These are phyloP conservation scores for Clamator glandarius DNA, from an alignment of 2,797 vertebrate genomes.

Conservation along the genomic window DNA sequence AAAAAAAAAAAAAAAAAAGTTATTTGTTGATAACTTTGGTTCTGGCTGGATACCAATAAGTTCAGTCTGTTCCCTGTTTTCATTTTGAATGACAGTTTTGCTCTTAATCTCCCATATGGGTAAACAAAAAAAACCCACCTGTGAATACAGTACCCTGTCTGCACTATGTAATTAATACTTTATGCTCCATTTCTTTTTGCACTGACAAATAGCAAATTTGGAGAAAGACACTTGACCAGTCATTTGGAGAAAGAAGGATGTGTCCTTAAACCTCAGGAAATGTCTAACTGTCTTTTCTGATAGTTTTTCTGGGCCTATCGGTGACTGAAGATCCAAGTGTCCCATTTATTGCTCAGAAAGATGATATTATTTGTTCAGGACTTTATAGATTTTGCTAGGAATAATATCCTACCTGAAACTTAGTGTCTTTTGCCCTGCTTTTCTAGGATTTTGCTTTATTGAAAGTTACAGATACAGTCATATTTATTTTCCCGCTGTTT, in stretches of 20 bases:
- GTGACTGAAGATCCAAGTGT: background rate
- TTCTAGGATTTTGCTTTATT: background rate
- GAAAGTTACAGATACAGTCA: background rate
- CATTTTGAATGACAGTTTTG: background rate
- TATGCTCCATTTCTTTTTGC: rapidly evolving
- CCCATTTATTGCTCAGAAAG: background rate
- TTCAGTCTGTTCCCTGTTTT: background rate
- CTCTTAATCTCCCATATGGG: background rate
- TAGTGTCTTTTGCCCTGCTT: background rate
- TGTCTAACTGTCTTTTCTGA: background rate
- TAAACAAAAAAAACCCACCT: background rate
- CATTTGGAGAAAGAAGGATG: background rate
- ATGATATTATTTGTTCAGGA: background rate
- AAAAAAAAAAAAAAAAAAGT: background rate
- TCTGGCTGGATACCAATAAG: background rate
- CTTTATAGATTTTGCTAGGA: background rate
- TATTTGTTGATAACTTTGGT: rapidly evolving
- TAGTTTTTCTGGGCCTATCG: background rate
- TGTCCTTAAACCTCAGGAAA: background rate
- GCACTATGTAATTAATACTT: background rate
- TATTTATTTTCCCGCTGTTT: background rate
- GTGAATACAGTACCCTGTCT: too few species aligned
- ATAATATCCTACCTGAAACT: background rate
- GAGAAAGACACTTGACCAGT: background rate
- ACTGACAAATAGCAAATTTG: background rate